Evolutionary conservation across 1,140 invertebrate species (phyloP), one percentile per base, ranked within the genome.

Genomic region (Papilio helenus): DNA sequence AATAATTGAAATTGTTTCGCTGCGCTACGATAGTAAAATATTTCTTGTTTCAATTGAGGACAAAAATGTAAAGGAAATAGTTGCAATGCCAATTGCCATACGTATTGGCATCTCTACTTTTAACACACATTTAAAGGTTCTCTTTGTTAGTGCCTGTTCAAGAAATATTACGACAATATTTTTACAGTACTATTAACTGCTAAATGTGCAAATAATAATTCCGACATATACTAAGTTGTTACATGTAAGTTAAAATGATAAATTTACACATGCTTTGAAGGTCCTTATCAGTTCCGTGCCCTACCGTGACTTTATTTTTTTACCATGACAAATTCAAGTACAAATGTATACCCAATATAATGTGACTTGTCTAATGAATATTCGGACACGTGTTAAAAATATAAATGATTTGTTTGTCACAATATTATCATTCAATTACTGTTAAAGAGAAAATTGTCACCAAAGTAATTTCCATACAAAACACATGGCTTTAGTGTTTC

Each of bases 11-110:
- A 55, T 55, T 55, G 9, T 20, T 20, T 20, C 46, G 1, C 46
- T 49, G 46, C 5, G 18, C 14, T 5, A 49, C 46, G 44, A 46
- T 46, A 46, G 2, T 55, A 55, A 2, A 55, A 55, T 20, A 55
- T 55, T 55, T 61, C 23, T 61, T 26, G 58, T 61, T 26, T 23
- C 23, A 26, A 61, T 61, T 61, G 51, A 61, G 58, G 58, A 61
- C 20, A 61, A 26, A 61, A 61, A 61, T 61, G 58, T 61, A 61
- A 12, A 61, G 51, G 51, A 55, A 55, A 55, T 55, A 55, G 51
- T 20, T 55, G 18, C 18, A 55, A 55, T 55, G 20, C 51, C n/a
- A 8, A 20, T 55, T 18, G 51, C 51, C n/a, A 55, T 55, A 55
- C 7, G 51, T 55, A 20, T 20, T 18, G 51, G 8, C n/a, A 20